Percentiles rank a stretch among this genome's conserved stretches.
Conservation (phyloP, 2,797 vertebrate genomes). For the Varecia variegata region DNA sequence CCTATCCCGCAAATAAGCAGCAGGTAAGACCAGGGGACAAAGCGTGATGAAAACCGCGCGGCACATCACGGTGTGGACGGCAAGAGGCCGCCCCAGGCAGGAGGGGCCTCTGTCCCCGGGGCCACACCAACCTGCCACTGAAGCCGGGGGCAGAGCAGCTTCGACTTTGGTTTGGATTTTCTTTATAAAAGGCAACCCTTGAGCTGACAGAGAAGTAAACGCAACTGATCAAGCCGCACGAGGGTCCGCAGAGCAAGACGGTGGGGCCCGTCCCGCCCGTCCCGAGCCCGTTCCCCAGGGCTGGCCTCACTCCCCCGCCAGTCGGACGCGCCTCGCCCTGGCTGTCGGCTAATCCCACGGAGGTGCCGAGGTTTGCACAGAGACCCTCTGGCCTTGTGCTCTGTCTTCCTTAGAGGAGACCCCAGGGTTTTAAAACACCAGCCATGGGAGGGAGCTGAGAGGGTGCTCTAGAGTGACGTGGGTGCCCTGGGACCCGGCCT, state of each 20-base stretch:
- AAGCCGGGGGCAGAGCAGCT: not conserved
- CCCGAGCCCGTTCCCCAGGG: not conserved
- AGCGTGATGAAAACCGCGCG: rapidly evolving
- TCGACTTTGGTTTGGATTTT: rapidly evolving
- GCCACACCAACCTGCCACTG: not conserved
- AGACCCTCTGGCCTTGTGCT: not conserved
- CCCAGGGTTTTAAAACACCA: not conserved
- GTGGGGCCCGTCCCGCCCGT: not conserved
- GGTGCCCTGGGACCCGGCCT: not conserved
- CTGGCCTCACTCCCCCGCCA: not conserved
- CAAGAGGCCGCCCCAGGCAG: no score
- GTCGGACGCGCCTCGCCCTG: not conserved
- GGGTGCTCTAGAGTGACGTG: not conserved
- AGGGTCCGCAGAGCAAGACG: no score
- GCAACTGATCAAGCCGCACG: rapidly evolving
- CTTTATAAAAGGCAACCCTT: not conserved
- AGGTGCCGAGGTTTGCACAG: no score
- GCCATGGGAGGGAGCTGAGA: rapidly evolving
- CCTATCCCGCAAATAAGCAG: not conserved
- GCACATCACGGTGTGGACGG: rapidly evolving
- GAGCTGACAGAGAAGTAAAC: not conserved
- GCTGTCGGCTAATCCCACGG: no score
- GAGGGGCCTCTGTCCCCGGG: not conserved
- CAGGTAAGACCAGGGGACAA: not conserved
- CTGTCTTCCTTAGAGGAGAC: not conserved